phyloP scores from a whole-genome alignment of 2,113 vertebrate genomes.

The Rhabdornis inornatus region DNA sequence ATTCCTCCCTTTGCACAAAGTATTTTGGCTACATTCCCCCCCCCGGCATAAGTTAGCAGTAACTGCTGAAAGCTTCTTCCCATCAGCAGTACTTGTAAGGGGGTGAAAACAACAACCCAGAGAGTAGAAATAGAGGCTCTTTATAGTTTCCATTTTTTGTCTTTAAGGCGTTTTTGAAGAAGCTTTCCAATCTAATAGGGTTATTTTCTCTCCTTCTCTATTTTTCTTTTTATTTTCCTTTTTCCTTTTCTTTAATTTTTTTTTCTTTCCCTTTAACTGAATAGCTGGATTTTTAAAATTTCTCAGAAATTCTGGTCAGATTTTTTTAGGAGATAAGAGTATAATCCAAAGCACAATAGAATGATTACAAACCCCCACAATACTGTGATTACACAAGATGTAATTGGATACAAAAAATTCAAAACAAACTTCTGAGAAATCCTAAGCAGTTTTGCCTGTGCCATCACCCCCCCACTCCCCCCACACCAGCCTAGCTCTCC shows the following conservation, averaged over 20 bases:
- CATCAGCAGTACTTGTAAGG: neutral
- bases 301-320: conserved; percentile 25
- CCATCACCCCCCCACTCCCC: fast-evolving
- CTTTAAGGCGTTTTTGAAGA: conserved; percentile 52
- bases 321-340: conserved; percentile 6
- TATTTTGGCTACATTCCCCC: neutral
- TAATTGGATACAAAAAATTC: neutral
- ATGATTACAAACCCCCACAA: neutral
- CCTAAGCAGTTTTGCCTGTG: neutral
- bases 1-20: neutral
- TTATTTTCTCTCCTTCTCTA: conserved; percentile 14
- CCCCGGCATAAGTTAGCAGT: neutral
- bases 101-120: conserved; percentile 40
- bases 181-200: conserved; percentile 41
- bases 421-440: neutral
- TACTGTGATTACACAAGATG: neutral
- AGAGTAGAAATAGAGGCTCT: conserved; percentile 63
- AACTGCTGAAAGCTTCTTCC: neutral
- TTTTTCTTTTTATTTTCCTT: neutral
- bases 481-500: neutral
- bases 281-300: conserved; percentile 55
- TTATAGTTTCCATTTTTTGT: conserved; percentile 60
- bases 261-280: conserved; percentile 3
- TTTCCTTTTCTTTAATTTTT: neutral
- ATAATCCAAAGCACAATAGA: conserved; percentile 7